A percentile compares a stretch with the other conserved stretches of the same genome.
Evolutionary conservation across 2,888 invertebrate species (phyloP).

Genomic region (Aquatica leii): DNA sequence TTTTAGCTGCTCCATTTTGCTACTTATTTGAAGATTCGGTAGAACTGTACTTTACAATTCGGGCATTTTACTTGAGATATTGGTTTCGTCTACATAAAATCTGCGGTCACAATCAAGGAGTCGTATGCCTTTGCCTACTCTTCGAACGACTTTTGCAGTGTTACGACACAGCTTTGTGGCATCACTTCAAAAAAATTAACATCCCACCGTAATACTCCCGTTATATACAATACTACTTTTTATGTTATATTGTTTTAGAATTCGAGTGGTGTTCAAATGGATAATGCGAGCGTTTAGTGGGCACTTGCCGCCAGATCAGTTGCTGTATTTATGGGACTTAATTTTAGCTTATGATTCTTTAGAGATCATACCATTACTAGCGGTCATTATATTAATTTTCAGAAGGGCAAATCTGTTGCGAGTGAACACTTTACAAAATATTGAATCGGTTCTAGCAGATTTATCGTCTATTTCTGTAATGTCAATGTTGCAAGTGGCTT

Average conservation of each 20-base stretch:
- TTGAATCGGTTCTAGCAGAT: slow-evolving; percentile 88
- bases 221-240: no score
- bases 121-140: slow-evolving; percentile 86
- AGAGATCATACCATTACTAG: slow-evolving; percentile 87
- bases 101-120: slow-evolving; percentile 92
- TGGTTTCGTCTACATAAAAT: slow-evolving; percentile 93
- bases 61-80: slow-evolving; percentile 89
- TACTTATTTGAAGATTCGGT: slow-evolving; percentile 91
- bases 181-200: slow-evolving; percentile 86
- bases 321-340: slow-evolving; percentile 92
- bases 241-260: slow-evolving; percentile 63
- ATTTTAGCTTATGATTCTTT: slow-evolving; percentile 91
- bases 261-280: slow-evolving; percentile 95
- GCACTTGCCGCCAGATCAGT: slow-evolving; percentile 90
- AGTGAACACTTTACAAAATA: slow-evolving; percentile 76
- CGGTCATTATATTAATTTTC: slow-evolving; percentile 84
- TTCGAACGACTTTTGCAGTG: slow-evolving; percentile 91
- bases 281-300: slow-evolving; percentile 96
- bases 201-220: slow-evolving; percentile 79
- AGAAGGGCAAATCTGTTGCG: slow-evolving; percentile 85
- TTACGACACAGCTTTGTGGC: slow-evolving; percentile 90
- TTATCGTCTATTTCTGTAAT: slow-evolving; percentile 87
- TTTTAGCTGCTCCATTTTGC: slow-evolving; percentile 91
- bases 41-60: slow-evolving; percentile 87
- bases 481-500: slow-evolving; percentile 81